phyloP scores from a whole-genome alignment of 2,797 vertebrate genomes.

The Cynodonichthys magdalenae region DNA sequence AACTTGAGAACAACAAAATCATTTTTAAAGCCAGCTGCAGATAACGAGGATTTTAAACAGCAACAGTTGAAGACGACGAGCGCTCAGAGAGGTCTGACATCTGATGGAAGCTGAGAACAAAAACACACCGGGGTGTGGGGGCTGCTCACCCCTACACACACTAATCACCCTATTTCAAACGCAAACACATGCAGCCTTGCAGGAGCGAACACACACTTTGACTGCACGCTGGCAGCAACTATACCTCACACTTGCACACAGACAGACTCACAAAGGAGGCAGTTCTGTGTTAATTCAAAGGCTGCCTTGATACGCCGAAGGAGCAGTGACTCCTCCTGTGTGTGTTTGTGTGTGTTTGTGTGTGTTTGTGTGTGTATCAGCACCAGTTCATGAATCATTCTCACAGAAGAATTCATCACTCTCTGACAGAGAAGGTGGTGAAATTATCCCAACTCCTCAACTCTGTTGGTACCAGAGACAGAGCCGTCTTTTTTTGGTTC shows the following conservation, averaged over 20 bases:
- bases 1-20: slow-evolving; percentile 5
- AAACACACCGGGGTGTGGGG: slow-evolving; percentile 34
- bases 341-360: background rate
- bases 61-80: slow-evolving; percentile 40
- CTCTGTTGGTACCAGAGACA: background rate
- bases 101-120: slow-evolving; percentile 39
- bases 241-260: slow-evolving; percentile 31
- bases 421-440: slow-evolving; percentile 29
- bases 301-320: slow-evolving; percentile 2
- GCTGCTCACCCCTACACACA: slow-evolving; percentile 32
- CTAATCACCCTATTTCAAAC: slow-evolving; percentile 20
- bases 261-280: slow-evolving; percentile 22
- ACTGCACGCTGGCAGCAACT: slow-evolving; percentile 31
- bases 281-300: slow-evolving; percentile 45
- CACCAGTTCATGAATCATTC: slow-evolving; percentile 37
- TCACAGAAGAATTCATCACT: slow-evolving; percentile 24
- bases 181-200: slow-evolving; percentile 11
- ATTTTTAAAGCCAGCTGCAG: slow-evolving; percentile 25
- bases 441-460: slow-evolving; percentile 15
- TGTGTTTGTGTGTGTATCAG: background rate
- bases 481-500: background rate
- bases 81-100: slow-evolving; percentile 43
- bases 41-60: slow-evolving; percentile 32
- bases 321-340: slow-evolving; percentile 1
- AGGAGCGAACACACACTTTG: slow-evolving; percentile 12